These are phyloP conservation scores for Cryptoblepharus egeriae DNA, from an alignment of 2,797 vertebrate species.

Conservation along the genomic window DNA sequence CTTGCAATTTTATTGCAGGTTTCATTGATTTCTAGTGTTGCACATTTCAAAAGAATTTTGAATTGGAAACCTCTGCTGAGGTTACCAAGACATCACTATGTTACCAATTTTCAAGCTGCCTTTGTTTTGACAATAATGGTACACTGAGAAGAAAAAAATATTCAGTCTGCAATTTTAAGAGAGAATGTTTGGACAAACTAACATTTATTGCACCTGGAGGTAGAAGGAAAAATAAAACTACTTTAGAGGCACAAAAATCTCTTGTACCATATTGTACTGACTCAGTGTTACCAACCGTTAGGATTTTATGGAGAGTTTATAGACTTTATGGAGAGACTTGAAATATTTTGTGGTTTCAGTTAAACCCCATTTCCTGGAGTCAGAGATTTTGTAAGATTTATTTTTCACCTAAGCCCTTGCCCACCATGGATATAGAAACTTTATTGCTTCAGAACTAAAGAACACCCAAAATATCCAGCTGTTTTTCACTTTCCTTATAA, in stretches of 20 bases:
- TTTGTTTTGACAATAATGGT: slow-evolving; percentile 8
- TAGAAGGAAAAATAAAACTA: slow-evolving; percentile 15
- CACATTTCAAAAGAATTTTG: background rate
- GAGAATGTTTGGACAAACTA: slow-evolving; percentile 3
- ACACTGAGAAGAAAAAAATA: slow-evolving; percentile 4
- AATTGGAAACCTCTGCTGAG: background rate
- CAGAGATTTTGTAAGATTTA: slow-evolving; percentile 35
- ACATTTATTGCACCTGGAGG: slow-evolving; percentile 12
- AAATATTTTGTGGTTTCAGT: slow-evolving; percentile 45
- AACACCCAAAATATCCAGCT: slow-evolving; percentile 29
- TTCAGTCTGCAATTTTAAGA: slow-evolving; percentile 4
- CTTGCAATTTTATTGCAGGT: background rate
- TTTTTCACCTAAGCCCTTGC: slow-evolving; percentile 27
- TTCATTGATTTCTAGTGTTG: background rate
- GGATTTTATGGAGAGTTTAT: slow-evolving; percentile 33
- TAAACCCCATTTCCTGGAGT: slow-evolving; percentile 22
- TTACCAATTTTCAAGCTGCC: background rate
- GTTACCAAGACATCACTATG: background rate
- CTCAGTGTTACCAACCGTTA: slow-evolving; percentile 20
- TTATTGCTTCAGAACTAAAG: slow-evolving; percentile 5
- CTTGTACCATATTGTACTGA: background rate
- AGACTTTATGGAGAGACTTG: slow-evolving; percentile 15
- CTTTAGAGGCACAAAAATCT: background rate
- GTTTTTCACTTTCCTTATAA: slow-evolving; percentile 31
- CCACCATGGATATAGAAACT: slow-evolving; percentile 30